Evolutionary conservation across 2,797 vertebrate genomes (phyloP).

Genomic region (Sebastes dallii): DNA sequence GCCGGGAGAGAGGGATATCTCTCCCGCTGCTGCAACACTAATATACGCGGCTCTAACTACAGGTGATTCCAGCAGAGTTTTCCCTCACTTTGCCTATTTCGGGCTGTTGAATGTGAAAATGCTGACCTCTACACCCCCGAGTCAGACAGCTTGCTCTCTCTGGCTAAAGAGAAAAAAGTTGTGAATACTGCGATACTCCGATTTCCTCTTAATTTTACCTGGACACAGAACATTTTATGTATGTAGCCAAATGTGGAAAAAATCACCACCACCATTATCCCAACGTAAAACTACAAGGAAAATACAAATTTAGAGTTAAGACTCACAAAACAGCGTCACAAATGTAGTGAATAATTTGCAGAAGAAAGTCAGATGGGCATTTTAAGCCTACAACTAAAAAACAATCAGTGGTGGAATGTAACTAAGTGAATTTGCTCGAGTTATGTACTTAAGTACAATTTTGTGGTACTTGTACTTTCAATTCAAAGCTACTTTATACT

Average conservation of each 20-base stretch:
- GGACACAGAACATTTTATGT: not conserved
- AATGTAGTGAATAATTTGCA: not conserved
- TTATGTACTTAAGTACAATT: not conserved
- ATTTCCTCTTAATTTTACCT: not conserved
- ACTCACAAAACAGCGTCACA: not conserved
- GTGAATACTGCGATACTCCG: slow-evolving; percentile 44
- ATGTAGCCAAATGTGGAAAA: not conserved
- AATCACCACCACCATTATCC: not conserved
- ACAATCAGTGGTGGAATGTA: too few species aligned
- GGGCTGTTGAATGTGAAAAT: slow-evolving; percentile 50
- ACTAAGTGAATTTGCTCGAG: too few species aligned
- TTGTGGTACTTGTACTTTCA: not conserved
- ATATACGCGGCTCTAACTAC: slow-evolving; percentile 53
- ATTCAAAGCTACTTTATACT: too few species aligned
- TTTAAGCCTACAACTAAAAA: not conserved
- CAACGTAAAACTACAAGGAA: not conserved
- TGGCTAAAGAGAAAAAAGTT: slow-evolving; percentile 47
- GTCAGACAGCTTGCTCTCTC: slow-evolving; percentile 49
- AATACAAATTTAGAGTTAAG: not conserved
- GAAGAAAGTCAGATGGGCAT: not conserved
- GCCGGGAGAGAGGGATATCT: slow-evolving; percentile 34
- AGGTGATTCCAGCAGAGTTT: slow-evolving; percentile 57
- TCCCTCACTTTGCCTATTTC: slow-evolving; percentile 36
- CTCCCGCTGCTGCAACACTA: slow-evolving; percentile 32
- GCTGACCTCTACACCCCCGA: slow-evolving; percentile 43